Percentiles rank a stretch among this genome's conserved stretches.
Evolutionary conservation across 2,797 vertebrate species (phyloP).

Genomic region (Tenualosa ilisha): DNA sequence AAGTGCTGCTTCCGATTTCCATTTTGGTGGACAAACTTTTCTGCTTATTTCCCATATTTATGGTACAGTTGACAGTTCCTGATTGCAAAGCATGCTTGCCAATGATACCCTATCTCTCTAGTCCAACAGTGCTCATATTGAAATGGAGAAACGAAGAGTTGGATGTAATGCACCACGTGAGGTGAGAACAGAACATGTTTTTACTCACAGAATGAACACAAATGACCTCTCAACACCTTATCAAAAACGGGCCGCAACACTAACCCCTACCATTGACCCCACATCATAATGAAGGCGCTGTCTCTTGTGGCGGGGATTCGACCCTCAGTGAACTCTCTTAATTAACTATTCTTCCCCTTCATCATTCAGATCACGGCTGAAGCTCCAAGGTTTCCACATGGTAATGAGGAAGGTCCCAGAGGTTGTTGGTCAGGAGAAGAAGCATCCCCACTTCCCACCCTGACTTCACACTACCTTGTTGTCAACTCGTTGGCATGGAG

Average conservation of each 20-base stretch:
- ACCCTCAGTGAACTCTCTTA: background rate
- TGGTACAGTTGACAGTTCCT: constrained; percentile 14
- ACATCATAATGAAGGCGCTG: background rate
- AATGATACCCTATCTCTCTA: background rate
- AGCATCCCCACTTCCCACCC: background rate
- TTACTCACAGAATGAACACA: background rate
- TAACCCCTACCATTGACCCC: background rate
- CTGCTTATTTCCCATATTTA: constrained; percentile 14
- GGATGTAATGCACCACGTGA: background rate
- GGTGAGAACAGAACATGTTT: background rate
- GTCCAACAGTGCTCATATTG: background rate
- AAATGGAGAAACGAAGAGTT: background rate
- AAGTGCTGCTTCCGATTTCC: background rate
- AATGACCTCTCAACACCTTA: background rate
- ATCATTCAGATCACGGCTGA: too few relatives aligned
- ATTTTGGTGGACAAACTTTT: background rate
- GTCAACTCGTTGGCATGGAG: too few relatives aligned
- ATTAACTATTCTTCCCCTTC: background rate
- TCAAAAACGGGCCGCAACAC: background rate
- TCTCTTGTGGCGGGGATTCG: background rate
- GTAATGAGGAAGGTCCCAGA: background rate
- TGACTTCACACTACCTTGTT: too few relatives aligned
- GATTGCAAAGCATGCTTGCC: constrained; percentile 18
- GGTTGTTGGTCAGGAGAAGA: background rate
- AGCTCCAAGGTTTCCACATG: background rate